These are phyloP conservation scores for Tenualosa ilisha DNA, from an alignment of 2,797 vertebrate genomes.

Conservation along the genomic window DNA sequence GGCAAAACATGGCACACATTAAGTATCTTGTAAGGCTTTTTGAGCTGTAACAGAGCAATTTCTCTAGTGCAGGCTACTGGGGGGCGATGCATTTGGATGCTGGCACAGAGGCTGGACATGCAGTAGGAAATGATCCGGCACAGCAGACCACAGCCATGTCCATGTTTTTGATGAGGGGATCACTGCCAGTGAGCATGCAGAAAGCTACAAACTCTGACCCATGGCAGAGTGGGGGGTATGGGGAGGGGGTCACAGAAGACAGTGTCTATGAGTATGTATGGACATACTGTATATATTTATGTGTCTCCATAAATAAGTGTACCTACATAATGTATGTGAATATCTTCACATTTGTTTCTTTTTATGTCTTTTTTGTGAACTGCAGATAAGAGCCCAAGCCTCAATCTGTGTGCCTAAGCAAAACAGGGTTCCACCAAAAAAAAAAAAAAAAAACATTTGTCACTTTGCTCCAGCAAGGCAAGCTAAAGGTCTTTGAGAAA, in stretches of 20 bases:
- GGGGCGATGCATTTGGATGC: neutral
- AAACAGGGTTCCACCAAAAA: constrained; percentile 48
- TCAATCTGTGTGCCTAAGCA: constrained; percentile 28
- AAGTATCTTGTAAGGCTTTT: constrained; percentile 14
- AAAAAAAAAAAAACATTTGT: constrained; percentile 68
- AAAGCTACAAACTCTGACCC: neutral
- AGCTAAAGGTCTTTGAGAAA: neutral
- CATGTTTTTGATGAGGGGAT: neutral
- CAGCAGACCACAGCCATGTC: neutral
- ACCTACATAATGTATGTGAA: neutral
- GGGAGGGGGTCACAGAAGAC: neutral
- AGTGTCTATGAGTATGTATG: constrained; percentile 17
- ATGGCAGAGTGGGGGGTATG: neutral
- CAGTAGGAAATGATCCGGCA: neutral
- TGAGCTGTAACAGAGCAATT: neutral
- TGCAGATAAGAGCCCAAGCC: constrained; percentile 59
- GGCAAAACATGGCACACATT: constrained; percentile 23
- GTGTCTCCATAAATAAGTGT: neutral
- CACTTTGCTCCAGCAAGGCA: constrained; percentile 35
- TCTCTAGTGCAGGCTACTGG: neutral
- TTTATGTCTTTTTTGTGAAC: neutral
- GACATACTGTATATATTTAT: neutral
- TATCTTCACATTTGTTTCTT: constrained; percentile 42
- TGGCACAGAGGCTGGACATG: neutral
- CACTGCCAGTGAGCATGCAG: neutral